Percentiles rank a stretch among this genome's conserved stretches.
These are phyloP conservation scores for Planococcus citri DNA, from an alignment of 1,140 invertebrate genomes.

Conservation along the genomic window DNA sequence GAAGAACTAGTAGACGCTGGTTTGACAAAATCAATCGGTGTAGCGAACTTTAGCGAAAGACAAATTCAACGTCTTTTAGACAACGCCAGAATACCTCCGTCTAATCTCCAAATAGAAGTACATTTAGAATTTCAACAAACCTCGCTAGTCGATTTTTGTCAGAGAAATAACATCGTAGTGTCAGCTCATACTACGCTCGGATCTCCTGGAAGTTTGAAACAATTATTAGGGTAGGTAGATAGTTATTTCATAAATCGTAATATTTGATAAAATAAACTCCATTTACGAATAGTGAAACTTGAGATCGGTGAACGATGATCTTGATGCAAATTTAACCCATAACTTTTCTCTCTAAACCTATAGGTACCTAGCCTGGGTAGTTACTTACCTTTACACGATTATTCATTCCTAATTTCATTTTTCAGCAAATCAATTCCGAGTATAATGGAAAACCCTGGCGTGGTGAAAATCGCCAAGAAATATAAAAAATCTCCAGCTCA, in stretches of 20 bases:
- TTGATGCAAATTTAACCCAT: no score
- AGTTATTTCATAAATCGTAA: neutral
- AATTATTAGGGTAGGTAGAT: constrained; percentile 29
- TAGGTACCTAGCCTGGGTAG: no score
- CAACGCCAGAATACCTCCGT: constrained; percentile 49
- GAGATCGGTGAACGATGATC: neutral
- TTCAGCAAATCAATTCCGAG: constrained; percentile 32
- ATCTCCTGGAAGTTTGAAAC: constrained; percentile 41
- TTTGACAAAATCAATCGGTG: constrained; percentile 52
- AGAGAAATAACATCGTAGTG: constrained; percentile 47
- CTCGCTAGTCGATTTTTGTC: constrained; percentile 59
- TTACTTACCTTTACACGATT: no score
- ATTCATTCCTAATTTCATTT: neutral
- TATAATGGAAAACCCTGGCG: constrained; percentile 33
- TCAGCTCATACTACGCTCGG: constrained; percentile 71
- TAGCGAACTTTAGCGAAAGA: constrained; percentile 66
- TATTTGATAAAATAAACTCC: no score
- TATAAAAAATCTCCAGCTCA: constrained; percentile 46
- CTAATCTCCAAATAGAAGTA: constrained; percentile 64
- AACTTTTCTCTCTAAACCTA: no score
- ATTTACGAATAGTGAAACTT: neutral
- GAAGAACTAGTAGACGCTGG: constrained; percentile 54
- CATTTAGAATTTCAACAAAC: constrained; percentile 72
- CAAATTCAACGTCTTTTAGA: constrained; percentile 53
- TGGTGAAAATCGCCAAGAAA: constrained; percentile 37